Base-by-base conservation (phyloP, 2,113 vertebrate species). In the Psittacula cyanocephala region DNA sequence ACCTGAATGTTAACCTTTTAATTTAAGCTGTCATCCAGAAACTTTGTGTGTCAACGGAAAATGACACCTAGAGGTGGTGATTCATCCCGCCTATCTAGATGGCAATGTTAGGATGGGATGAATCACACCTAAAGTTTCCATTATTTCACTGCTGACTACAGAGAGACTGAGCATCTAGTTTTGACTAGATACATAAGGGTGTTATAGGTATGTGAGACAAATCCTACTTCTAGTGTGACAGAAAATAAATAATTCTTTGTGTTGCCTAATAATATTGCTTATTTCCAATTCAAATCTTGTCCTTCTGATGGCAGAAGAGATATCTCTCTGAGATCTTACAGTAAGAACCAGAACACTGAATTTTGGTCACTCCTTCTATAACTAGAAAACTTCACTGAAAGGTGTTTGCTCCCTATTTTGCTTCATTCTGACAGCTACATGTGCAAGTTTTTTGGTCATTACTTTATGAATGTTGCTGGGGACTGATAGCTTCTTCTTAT, bases 1-100 rank as follows among this genome's bases (percentile, higher is more conserved):
- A 86, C 64, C 60, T 88, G 60, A 81, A 59, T 70, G 12, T 65
- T 91, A 93, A 93, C 31, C 13, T 94, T 89, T 65, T 72, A 91
- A 23, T 71, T 74, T 57, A 82, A 93, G 6, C 52, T 88, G 79
- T 86, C 90, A 91, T 76, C 29, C 68, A 53, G 20, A 94, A 80
- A 80, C 35, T 82, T 76, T 57, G 9, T 9, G 9, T 93, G 67
- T 77, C 85, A 52, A 25, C 46, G 57, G 24, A 76, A 93, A 91
- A 22, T 89, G 79, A 86, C 78, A 85, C 27, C 18, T 82, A 60
- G 52, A 72, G 27, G 33, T 19, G 16, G n/a, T 95, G 93, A 97
- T 60, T 96, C 88, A 94, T 91, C 39, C 35, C 65, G 85, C 8
- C 55, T 71, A 37, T 86, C 41, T 33, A 89, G 62, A 69, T 25